These are phyloP conservation scores for Gastrophryne carolinensis DNA, from an alignment of 2,797 vertebrate genomes.

Conservation along the genomic window DNA sequence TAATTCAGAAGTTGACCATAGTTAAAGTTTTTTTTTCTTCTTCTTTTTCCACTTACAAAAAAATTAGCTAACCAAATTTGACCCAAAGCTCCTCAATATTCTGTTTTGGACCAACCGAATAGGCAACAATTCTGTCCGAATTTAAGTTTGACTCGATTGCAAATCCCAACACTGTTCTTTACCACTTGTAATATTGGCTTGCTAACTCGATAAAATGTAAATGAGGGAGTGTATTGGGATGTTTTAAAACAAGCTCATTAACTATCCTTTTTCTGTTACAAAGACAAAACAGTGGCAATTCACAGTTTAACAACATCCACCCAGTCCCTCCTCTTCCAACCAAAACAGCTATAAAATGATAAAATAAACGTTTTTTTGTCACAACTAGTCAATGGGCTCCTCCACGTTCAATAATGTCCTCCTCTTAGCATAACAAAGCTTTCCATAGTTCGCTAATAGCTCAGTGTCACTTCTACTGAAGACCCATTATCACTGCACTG, in stretches of 20 bases:
- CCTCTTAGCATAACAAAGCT: conserved; percentile 76
- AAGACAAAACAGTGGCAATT: conserved; percentile 65
- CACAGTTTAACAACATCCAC: conserved; percentile 66
- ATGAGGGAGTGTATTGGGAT: conserved; percentile 48
- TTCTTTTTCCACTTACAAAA: too few species aligned
- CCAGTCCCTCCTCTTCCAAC: conserved; percentile 55
- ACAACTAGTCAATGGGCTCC: conserved; percentile 74
- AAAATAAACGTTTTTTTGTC: conserved; percentile 75
- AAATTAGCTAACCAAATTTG: too few species aligned
- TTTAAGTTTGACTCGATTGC: too few species aligned
- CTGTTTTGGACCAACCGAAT: too few species aligned
- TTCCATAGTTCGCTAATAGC: conserved; percentile 72
- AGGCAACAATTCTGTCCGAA: too few species aligned
- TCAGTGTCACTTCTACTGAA: conserved; percentile 71
- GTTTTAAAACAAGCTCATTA: conserved; percentile 71
- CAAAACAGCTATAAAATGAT: conserved; percentile 72
- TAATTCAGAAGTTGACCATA: too few species aligned
- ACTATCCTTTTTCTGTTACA: conserved; percentile 58
- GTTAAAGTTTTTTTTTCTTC: too few species aligned
- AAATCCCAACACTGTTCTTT: too few species aligned
- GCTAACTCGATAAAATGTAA: conserved; percentile 13
- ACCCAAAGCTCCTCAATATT: too few species aligned
- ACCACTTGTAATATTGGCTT: neutral
- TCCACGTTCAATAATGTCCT: conserved; percentile 68
- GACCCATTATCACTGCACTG: conserved; percentile 70